Evolutionary conservation across 2,888 invertebrate genomes (phyloP), one percentile per base, ranked within the genome.

Genomic region (Oithona nana): DNA sequence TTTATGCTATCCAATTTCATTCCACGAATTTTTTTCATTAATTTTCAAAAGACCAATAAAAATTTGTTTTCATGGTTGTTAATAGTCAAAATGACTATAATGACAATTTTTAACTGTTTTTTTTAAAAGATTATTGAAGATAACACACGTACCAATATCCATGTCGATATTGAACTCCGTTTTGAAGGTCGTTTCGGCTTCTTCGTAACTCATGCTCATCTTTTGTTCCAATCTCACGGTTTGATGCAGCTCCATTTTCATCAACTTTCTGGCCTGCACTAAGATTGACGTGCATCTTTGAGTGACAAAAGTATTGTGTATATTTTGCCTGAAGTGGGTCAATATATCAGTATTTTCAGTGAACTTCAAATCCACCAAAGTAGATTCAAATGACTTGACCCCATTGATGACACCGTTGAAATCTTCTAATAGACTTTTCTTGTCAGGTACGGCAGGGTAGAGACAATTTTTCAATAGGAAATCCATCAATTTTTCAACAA

Each of bases 291-390:
- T 26, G 24, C 22, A 20, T 24, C 26, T 20, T 69, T 84, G 85
- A 69, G 83, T 80, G 31, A 85, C 82, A 72, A 86, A 88, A 31
- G 86, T 74, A 3, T 79, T 75, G 70, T 88, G 84, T 64, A 88
- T 80, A 71, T 86, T 82, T 28, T 80, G 77, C 1, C 83, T 79
- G 70, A 85, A 88, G 1, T n/a, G 2, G 48, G 20, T 20, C 20
- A 59, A 24, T 8, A 24, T 26, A 20, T 48, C 28, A 20, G 59
- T 28, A 26, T 59, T 20, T 8, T 59, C 59, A 4, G 48, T 3
- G 3, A 56, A 16, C 8, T 39, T 39, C 6, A 16, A 6, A 39
- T 39, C 16, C 8, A 39, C 16, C 39, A 39, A 16, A 39, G 39
- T 16, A 11, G 6, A 6, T 6, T 39, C 16, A 16, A 39, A 39